These are phyloP conservation scores for Papilio dardanus DNA, from an alignment of 1,140 invertebrate genomes.

Conservation along the genomic window DNA sequence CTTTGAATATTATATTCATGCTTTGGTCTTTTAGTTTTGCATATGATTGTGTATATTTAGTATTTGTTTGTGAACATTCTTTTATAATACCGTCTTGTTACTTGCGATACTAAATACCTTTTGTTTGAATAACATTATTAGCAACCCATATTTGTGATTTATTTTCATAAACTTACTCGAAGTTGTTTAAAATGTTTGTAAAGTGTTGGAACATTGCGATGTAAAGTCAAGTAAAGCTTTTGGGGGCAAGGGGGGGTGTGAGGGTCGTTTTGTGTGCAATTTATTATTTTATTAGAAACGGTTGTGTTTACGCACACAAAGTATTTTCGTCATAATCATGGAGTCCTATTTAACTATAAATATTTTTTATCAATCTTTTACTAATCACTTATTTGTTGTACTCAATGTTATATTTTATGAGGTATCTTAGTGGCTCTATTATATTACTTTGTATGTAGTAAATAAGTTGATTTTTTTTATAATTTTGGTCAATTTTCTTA, in stretches of 20 bases:
- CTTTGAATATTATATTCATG: background rate
- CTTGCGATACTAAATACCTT: background rate
- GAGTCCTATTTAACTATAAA: constrained; percentile 42
- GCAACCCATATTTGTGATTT: background rate
- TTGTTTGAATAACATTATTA: background rate
- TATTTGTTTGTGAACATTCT: too few species aligned
- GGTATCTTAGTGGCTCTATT: constrained; percentile 62
- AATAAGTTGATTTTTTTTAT: constrained; percentile 55
- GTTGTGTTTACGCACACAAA: constrained; percentile 65
- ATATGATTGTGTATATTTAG: background rate
- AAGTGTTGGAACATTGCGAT: background rate
- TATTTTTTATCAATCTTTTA: constrained; percentile 45
- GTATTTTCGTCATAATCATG: constrained; percentile 46
- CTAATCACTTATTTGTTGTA: constrained; percentile 48
- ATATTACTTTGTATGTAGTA: constrained; percentile 62
- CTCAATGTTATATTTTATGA: constrained; percentile 64
- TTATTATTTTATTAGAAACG: constrained; percentile 62
- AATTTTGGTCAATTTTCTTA: constrained; percentile 40
- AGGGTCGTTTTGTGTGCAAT: constrained; percentile 62
- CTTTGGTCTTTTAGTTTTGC: background rate
- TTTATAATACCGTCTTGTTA: too few species aligned
- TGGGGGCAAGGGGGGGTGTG: background rate
- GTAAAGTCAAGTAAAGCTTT: background rate
- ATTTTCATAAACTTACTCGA: background rate
- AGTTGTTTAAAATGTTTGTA: constrained; percentile 13